A percentile compares a stretch with the other conserved stretches of the same genome.
phyloP scores from a whole-genome alignment of 2,113 vertebrate species.

The Zingel zingel region DNA sequence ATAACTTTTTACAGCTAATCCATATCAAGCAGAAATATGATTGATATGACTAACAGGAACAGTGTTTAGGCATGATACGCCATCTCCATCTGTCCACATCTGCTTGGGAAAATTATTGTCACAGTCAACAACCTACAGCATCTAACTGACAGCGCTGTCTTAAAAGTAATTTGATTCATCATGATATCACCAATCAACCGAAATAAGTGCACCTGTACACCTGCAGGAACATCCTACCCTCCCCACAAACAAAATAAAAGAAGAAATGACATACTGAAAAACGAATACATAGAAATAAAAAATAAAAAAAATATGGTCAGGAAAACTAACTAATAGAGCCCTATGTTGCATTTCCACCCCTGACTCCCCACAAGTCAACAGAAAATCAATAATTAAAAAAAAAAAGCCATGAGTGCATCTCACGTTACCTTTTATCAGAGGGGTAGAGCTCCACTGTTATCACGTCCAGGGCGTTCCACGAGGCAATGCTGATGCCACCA shows the following conservation, averaged over 20 bases:
- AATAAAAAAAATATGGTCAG: neutral
- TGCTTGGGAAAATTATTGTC: too few relatives aligned
- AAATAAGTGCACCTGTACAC: neutral
- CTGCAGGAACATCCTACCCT: neutral
- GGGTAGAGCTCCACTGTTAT: constrained; percentile 98
- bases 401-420: neutral
- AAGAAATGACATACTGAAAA: neutral
- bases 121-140: too few relatives aligned
- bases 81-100: too few relatives aligned
- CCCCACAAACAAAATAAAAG: neutral
- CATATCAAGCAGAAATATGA: too few relatives aligned
- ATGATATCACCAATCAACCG: neutral
- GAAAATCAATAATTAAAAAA: neutral
- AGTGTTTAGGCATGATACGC: too few relatives aligned
- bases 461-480: constrained; percentile 96
- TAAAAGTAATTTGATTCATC: neutral
- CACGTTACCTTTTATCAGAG: constrained; percentile 92
- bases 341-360: neutral
- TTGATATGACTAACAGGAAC: too few relatives aligned
- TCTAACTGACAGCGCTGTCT: too few relatives aligned
- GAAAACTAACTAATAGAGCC: neutral
- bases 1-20: too few relatives aligned
- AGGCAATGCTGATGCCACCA: constrained; percentile 97
- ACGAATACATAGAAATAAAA: neutral
- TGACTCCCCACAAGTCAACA: too few relatives aligned